A percentile compares a stretch with the other conserved stretches of the same genome.
Conservation (phyloP, 2,797 vertebrate genomes). For the Anas georgica region DNA sequence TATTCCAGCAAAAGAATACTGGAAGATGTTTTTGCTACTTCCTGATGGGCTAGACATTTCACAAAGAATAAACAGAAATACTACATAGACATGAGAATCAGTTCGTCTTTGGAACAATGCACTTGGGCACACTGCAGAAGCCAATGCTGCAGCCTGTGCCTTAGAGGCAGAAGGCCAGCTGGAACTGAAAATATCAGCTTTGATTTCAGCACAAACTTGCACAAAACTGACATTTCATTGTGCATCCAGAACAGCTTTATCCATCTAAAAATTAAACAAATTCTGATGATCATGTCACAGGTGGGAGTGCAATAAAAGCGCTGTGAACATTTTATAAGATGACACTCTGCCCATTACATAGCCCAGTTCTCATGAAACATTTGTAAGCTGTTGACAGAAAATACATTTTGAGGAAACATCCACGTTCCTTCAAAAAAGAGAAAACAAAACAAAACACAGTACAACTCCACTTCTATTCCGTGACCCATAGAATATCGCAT, state of each 20-base stretch:
- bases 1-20: not conserved
- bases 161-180: rapidly evolving
- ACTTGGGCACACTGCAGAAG: not conserved
- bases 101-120: not conserved
- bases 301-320: not conserved
- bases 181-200: not conserved
- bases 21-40: not conserved
- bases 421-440: not conserved
- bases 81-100: not conserved
- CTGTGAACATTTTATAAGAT: not conserved
- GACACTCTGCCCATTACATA: not conserved
- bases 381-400: not conserved
- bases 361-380: not conserved
- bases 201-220: not conserved
- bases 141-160: not conserved
- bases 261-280: not conserved
- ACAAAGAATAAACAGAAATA: not conserved
- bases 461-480: not conserved
- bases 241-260: not conserved
- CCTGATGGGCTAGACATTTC: not conserved
- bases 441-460: not conserved
- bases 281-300: not conserved
- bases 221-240: not conserved
- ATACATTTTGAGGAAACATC: not conserved
- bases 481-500: not conserved